Conservation (phyloP, 2,113 vertebrate species). For the Bubo blakistoni region DNA sequence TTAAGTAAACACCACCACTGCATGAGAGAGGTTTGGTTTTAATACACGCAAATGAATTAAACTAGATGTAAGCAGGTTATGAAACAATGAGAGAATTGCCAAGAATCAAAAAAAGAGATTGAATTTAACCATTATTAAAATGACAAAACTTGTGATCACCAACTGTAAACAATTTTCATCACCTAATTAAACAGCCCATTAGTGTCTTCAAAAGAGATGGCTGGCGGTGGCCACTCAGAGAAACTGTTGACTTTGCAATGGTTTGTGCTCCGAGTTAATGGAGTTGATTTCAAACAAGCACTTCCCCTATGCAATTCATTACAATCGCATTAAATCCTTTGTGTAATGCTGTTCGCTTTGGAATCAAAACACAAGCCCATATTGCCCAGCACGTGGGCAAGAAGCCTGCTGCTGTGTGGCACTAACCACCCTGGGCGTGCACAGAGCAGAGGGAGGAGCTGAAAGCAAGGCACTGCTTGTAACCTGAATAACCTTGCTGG, state of each 20-base stretch:
- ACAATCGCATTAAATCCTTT: background rate
- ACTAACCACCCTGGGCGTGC: too few species aligned
- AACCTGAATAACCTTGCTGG: background rate
- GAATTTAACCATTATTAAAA: conserved; percentile 74
- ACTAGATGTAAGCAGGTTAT: conserved; percentile 52
- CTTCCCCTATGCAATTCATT: conserved; percentile 54
- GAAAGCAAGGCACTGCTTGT: background rate
- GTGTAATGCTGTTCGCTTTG: background rate
- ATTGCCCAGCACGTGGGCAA: background rate
- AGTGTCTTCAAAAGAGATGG: conserved; percentile 62
- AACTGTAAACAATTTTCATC: conserved; percentile 74
- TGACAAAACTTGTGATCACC: conserved; percentile 68
- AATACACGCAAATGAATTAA: conserved; percentile 55
- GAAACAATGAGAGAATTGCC: conserved; percentile 48
- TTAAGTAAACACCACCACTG: conserved; percentile 45
- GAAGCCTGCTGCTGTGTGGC: background rate
- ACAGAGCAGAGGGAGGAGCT: background rate
- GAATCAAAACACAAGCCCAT: background rate
- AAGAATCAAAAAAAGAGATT: conserved; percentile 48
- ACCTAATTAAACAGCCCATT: conserved; percentile 75
- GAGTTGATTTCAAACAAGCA: conserved; percentile 59
- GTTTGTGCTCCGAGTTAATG: conserved; percentile 67
- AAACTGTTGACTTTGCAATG: conserved; percentile 72
- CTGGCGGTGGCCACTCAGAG: conserved; percentile 57
- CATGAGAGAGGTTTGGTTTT: conserved; percentile 7